phyloP scores from a whole-genome alignment of 2,797 vertebrate genomes.

The Caiman crocodilus region DNA sequence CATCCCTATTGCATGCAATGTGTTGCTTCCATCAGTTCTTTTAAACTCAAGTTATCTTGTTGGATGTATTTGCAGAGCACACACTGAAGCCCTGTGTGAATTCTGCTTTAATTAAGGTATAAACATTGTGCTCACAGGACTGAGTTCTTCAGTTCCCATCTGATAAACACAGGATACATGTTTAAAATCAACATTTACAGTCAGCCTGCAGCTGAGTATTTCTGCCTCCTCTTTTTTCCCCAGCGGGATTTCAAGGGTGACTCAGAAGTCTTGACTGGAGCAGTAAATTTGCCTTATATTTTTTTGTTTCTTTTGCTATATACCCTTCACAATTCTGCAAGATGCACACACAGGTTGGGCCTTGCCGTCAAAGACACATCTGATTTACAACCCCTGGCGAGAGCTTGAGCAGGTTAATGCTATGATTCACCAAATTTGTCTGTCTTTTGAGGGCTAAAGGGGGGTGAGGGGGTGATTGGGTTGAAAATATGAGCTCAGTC shows the following conservation, averaged over 20 bases:
- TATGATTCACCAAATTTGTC: neutral
- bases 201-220: slow-evolving; percentile 19
- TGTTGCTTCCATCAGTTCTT: neutral
- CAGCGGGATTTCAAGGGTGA: slow-evolving; percentile 11
- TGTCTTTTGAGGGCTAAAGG: neutral
- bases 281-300: neutral
- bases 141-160: slow-evolving; percentile 4
- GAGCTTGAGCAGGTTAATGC: slow-evolving; percentile 22
- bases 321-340: neutral
- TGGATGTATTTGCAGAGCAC: neutral
- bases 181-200: slow-evolving; percentile 29
- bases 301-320: neutral
- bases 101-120: neutral
- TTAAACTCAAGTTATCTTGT: neutral
- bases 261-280: slow-evolving; percentile 21
- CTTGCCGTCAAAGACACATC: slow-evolving; percentile 45
- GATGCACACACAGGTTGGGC: neutral
- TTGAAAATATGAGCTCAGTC: slow-evolving; percentile 52
- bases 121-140: slow-evolving; percentile 12
- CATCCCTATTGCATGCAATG: neutral
- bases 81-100: neutral
- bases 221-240: neutral
- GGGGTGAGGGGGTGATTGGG: slow-evolving; percentile 35
- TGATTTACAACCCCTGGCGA: slow-evolving; percentile 48
- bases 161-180: slow-evolving; percentile 24